Conservation (phyloP, 2,888 invertebrate genomes). For the Sesamia inferens region DNA sequence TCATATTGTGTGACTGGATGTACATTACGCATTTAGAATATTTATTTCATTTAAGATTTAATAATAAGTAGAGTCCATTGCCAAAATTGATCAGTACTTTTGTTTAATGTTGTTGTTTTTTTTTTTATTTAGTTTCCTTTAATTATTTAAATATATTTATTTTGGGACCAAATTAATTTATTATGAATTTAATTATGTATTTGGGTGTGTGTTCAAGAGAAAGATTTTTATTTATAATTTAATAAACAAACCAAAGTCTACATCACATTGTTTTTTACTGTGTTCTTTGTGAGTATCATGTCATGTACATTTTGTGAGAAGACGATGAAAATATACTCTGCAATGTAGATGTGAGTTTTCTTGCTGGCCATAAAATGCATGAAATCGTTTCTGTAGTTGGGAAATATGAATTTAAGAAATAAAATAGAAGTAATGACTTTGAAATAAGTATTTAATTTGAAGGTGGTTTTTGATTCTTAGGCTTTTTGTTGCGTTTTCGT, state of each 20-base stretch:
- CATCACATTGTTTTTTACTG: slow-evolving; percentile 86
- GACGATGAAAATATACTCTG: slow-evolving; percentile 82
- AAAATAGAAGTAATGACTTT: slow-evolving; percentile 25
- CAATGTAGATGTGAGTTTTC: slow-evolving; percentile 77
- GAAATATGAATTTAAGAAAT: slow-evolving; percentile 35
- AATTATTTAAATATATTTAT: slow-evolving; percentile 89
- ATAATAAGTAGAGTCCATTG: slow-evolving; percentile 87
- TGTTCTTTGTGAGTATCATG: slow-evolving; percentile 79
- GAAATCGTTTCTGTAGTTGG: slow-evolving; percentile 24
- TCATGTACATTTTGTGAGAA: slow-evolving; percentile 81
- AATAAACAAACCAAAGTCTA: slow-evolving; percentile 90
- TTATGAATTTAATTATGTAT: slow-evolving; percentile 88
- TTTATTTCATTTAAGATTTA: slow-evolving; percentile 87
- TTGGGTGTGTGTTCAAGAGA: slow-evolving; percentile 87
- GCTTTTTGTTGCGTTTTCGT: slow-evolving; percentile 80
- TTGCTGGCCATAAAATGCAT: slow-evolving; percentile 55
- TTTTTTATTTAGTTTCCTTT: slow-evolving; percentile 80
- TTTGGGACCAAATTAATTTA: slow-evolving; percentile 90
- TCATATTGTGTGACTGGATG: slow-evolving; percentile 81
- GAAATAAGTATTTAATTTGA: slow-evolving; percentile 47
- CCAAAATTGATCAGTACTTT: slow-evolving; percentile 89
- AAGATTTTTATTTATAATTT: slow-evolving; percentile 88
- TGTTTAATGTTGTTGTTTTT: slow-evolving; percentile 85
- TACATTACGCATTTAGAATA: slow-evolving; percentile 82
- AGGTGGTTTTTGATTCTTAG: slow-evolving; percentile 63